phyloP scores from a whole-genome alignment of 2,113 vertebrate species.

The Takifugu bimaculatus region DNA sequence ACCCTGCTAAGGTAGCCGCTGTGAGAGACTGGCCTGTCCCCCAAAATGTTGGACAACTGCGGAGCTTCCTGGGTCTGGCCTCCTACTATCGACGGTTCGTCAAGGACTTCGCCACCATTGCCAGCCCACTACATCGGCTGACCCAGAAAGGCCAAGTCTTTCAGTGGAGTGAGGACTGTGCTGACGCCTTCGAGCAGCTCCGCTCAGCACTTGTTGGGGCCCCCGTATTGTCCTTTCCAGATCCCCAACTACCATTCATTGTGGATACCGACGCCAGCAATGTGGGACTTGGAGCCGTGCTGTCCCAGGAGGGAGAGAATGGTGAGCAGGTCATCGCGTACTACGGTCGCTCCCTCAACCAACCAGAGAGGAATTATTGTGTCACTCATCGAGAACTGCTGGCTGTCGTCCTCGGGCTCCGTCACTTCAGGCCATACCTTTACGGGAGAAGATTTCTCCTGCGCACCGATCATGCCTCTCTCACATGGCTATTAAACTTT shows the following conservation, averaged over 20 bases:
- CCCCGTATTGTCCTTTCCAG: conserved; percentile 3
- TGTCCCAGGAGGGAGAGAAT: too few species aligned
- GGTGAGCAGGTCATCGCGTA: background rate
- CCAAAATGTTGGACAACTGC: too few species aligned
- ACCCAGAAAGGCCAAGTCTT: background rate
- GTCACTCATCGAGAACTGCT: conserved; percentile 4
- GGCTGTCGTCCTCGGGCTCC: background rate
- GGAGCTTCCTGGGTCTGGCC: too few species aligned
- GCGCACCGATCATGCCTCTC: background rate
- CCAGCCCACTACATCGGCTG: too few species aligned
- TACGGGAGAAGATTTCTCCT: background rate
- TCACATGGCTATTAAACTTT: conserved; percentile 11
- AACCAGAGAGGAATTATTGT: background rate
- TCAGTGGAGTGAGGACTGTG: background rate
- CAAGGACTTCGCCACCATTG: too few species aligned
- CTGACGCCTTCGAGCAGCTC: background rate
- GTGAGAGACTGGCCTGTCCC: too few species aligned
- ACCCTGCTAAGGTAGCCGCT: too few species aligned
- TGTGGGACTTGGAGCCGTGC: too few species aligned
- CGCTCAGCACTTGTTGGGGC: background rate
- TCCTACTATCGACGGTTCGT: too few species aligned
- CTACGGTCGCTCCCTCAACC: too few species aligned
- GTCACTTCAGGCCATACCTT: background rate
- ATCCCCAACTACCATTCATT: background rate
- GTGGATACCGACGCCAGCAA: too few species aligned